phyloP scores from a whole-genome alignment of 2,888 invertebrate genomes.

The Leptogaster cylindrica region DNA sequence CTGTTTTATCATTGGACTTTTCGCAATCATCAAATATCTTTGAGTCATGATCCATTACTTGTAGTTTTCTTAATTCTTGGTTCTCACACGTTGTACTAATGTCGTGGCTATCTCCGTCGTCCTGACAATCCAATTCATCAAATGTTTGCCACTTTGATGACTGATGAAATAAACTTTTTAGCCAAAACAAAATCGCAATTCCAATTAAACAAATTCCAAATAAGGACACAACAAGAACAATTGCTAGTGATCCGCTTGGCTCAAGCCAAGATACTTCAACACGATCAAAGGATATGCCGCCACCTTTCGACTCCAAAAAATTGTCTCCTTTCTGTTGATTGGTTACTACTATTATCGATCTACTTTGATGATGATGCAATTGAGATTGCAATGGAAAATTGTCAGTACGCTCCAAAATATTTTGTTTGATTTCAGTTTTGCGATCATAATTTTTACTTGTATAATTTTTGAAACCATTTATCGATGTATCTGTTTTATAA shows the following conservation, averaged over 20 bases:
- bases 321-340: too few relatives aligned
- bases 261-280: constrained; percentile 28
- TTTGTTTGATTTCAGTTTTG: too few relatives aligned
- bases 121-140: not conserved
- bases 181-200: constrained; percentile 15
- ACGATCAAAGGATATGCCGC: constrained; percentile 21
- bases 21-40: not conserved
- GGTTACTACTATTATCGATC: constrained; percentile 17
- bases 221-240: not conserved
- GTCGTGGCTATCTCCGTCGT: not conserved
- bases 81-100: not conserved
- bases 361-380: constrained; percentile 24
- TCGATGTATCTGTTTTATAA: constrained; percentile 33
- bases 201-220: constrained; percentile 6
- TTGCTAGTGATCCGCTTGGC: constrained; percentile 1
- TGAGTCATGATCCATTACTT: constrained; percentile 30
- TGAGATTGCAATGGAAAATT: not conserved
- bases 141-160: too few relatives aligned
- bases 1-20: not conserved
- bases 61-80: not conserved
- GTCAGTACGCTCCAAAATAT: too few relatives aligned
- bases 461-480: constrained; percentile 39
- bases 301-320: too few relatives aligned
- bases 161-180: constrained; percentile 25
- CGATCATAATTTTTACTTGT: constrained; percentile 38